phyloP scores from a whole-genome alignment of 2,888 invertebrate species.

The Eupithecia subumbrata region DNA sequence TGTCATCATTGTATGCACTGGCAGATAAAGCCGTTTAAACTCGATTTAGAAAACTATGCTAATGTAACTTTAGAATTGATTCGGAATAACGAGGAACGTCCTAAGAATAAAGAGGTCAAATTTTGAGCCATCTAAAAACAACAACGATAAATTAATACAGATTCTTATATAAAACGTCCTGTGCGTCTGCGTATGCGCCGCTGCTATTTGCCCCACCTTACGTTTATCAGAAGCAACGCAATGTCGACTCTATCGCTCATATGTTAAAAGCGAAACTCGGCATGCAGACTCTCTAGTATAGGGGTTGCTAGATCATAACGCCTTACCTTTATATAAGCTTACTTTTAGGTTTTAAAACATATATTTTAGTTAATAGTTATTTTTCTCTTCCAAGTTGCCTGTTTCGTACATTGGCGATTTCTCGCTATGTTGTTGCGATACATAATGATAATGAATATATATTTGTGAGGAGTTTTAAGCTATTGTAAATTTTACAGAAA shows the following conservation, averaged over 20 bases:
- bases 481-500: constrained; percentile 85
- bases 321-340: constrained; percentile 75
- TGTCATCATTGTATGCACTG: neutral
- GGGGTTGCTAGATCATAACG: constrained; percentile 69
- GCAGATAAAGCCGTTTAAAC: neutral
- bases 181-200: constrained; percentile 16
- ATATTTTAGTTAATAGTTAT: constrained; percentile 61
- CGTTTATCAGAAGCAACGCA: constrained; percentile 49
- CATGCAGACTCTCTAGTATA: constrained; percentile 76
- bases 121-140: neutral
- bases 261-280: constrained; percentile 75
- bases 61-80: neutral
- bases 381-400: constrained; percentile 76
- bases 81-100: neutral
- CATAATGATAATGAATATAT: constrained; percentile 71
- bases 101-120: neutral
- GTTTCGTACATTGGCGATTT: constrained; percentile 63
- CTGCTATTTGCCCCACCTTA: constrained; percentile 42
- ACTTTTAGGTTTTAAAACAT: constrained; percentile 67
- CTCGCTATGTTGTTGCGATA: constrained; percentile 71
- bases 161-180: neutral
- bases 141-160: neutral
- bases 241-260: constrained; percentile 70
- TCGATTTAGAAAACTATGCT: neutral
- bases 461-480: constrained; percentile 84